These are phyloP conservation scores for Coracopsis vasa DNA, from an alignment of 2,113 vertebrate species.

Conservation along the genomic window DNA sequence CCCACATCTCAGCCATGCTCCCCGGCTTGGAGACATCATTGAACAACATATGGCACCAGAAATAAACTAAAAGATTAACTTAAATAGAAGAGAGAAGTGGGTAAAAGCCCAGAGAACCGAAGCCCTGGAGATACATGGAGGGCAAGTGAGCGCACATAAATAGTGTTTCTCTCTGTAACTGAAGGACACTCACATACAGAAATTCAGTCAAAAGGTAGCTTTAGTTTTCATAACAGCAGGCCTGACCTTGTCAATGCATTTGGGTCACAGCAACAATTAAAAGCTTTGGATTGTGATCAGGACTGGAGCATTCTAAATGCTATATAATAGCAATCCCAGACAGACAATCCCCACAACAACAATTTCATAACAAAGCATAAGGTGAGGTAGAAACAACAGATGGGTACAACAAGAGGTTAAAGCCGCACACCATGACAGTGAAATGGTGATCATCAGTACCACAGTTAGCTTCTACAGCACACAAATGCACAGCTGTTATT, in stretches of 20 bases:
- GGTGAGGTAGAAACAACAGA: constrained; percentile 12
- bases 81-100: not conserved
- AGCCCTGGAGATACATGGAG: not conserved
- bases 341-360: not conserved
- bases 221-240: not conserved
- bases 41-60: accelerated
- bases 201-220: not conserved
- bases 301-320: not conserved
- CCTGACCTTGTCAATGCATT: not conserved
- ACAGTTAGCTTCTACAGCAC: not conserved
- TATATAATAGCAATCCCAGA: not conserved
- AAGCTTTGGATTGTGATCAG: not conserved
- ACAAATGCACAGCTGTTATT: not conserved
- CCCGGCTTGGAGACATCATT: not conserved
- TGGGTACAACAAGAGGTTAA: constrained; percentile 3
- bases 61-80: not conserved
- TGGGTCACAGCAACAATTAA: not conserved
- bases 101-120: not conserved
- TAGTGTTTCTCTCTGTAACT: not conserved
- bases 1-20: not conserved
- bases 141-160: not conserved
- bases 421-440: not conserved
- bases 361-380: not conserved
- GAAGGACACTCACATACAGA: not conserved
- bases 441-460: not conserved